Base-by-base conservation (phyloP, 1,140 invertebrate genomes). In the Eulimnadia texana region DNA sequence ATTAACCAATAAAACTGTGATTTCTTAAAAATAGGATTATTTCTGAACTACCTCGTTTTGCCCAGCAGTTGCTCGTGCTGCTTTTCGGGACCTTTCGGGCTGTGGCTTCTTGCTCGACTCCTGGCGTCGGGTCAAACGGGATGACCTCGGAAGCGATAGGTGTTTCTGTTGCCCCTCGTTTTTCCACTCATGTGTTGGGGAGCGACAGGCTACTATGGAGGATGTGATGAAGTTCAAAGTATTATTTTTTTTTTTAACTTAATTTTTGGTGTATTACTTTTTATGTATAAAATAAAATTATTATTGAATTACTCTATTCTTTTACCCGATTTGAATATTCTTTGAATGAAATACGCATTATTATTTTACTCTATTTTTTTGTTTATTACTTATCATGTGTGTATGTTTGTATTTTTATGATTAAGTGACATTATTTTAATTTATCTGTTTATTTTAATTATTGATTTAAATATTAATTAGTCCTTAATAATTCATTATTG, bases 111-210 rank as follows among this genome's bases (percentile, higher is more conserved):
- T 93, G 93, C 72, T 87, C 90, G 28, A 42, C 51, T 55, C 22
- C 25, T 23, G 6, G 28, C 55, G 55, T 57, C 71, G 86, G 85
- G 64, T 81, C 83, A 67, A 93, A 90, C 29, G 88, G 90, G 66
- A 98, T 98, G 95, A 93, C 88, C 62, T 90, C 91, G 58, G 94
- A 98, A 76, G 93, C 94, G 2, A 76, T 98, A 61, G 93, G 93
- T 51, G 86, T 89, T 55, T 93, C 90, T 52, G 93, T 98, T 13
- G 94, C 95, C 20, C 94, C 94, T 95, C 91, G 68, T 94, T 98
- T 73, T 98, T 98, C 77, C 93, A 96, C 73, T 89, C 87, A 62
- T 96, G 92, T 75, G 90, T 94, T 66, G 88, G 87, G 66, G 89
- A 93, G 73, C 90, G 92, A 79, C 87, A 88, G 28, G 91, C 90